Base-by-base conservation (phyloP, 2,888 invertebrate genomes). In the Vanessa cardui region DNA sequence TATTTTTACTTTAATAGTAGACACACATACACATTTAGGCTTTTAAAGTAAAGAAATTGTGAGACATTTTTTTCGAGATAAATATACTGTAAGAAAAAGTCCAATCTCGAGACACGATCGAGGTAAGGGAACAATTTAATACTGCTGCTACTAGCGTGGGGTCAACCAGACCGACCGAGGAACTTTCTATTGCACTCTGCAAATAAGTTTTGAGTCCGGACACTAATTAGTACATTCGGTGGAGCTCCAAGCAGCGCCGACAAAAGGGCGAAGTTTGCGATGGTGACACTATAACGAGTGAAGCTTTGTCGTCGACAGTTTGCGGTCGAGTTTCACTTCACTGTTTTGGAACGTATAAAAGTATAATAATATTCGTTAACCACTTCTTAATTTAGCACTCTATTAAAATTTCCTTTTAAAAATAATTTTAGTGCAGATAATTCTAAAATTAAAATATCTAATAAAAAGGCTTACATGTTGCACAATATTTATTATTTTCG, bases 171-270 rank as follows among this genome's bases (percentile, higher is more conserved):
- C 79, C 79, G 77, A 73, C 75, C 76, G 78, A 66, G 75, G 77
- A 87, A 88, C 85, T 87, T 88, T 87, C 81, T 81, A 84, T 83
- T 82, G 83, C 83, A 83, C 84, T 86, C 84, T 74, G 82, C 85
- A 85, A 89, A 88, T 87, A 83, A 83, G 80, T 81, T 76, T 68
- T 74, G 73, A 26, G 70, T 70, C 66, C 74, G 80, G 82, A 84
- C 82, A 83, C 88, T 90, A 90, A 90, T 90, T 90, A 89, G 89
- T 83, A 84, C 88, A 86, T 89, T 87, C 81, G 81, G 83, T 68
- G 62, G 70, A 69, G 78, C 78, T 76, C 77, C 74, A 80, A 80
- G 79, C 79, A 70, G 72, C 72, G 73, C 72, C 76, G 79, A 85
- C 86, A 84, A 84, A 85, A 85, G 83, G 83, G 78, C 75, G 73